Conservation (phyloP, 2,113 vertebrate species). For the zebrafish (Danio rerio) region DNA sequence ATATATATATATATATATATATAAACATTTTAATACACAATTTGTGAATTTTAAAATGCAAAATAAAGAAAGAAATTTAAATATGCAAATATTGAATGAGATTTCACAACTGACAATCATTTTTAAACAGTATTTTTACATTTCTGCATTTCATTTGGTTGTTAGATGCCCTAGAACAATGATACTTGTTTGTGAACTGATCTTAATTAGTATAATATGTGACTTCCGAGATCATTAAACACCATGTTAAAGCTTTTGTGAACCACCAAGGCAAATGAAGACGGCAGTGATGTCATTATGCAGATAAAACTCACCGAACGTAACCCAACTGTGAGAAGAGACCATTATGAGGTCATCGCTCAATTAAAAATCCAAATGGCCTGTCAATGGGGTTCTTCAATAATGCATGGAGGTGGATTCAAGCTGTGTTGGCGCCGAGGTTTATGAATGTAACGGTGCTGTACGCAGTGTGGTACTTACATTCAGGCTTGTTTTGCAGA, state of each 20-base stretch:
- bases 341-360: conserved; percentile 27
- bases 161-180: no score
- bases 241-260: neutral
- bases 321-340: neutral
- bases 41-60: no score
- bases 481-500: conserved; percentile 31
- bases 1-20: no score
- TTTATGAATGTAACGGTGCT: conserved; percentile 21
- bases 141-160: neutral
- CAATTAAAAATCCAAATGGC: conserved; percentile 18
- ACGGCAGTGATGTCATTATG: conserved; percentile 18
- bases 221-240: neutral
- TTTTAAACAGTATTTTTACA: no score
- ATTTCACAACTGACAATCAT: no score
- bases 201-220: neutral
- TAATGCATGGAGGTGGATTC: conserved; percentile 28
- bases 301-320: conserved; percentile 5
- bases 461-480: conserved; percentile 9
- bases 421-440: conserved; percentile 33
- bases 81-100: no score
- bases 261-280: neutral
- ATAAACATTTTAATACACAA: no score
- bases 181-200: neutral
- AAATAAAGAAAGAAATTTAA: no score
- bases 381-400: conserved; percentile 21